phyloP scores from a whole-genome alignment of 2,113 vertebrate genomes.

The Tricholaema leucomelas region DNA sequence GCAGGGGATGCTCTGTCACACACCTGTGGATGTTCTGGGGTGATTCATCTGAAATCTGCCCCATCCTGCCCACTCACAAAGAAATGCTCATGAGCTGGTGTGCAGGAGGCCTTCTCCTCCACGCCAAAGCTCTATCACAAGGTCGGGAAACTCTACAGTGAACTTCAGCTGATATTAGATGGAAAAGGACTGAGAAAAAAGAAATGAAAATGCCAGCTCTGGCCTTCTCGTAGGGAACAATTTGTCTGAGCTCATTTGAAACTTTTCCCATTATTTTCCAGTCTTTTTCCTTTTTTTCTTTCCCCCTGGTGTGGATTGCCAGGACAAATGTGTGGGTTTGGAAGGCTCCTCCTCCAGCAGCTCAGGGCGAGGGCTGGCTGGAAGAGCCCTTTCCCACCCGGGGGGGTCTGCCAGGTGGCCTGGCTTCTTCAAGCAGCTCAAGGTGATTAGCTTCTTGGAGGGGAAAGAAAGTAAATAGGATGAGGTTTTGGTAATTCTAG shows the following conservation, averaged over 20 bases:
- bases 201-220: neutral
- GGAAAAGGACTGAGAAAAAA: neutral
- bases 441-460: neutral
- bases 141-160: neutral
- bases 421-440: neutral
- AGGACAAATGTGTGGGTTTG: neutral
- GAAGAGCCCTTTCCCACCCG: neutral
- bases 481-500: neutral
- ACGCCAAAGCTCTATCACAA: neutral
- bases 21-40: rapidly evolving
- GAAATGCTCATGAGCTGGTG: rapidly evolving
- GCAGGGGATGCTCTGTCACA: no score
- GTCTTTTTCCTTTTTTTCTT: neutral
- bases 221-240: neutral
- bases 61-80: rapidly evolving
- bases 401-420: neutral
- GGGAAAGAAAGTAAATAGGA: rapidly evolving
- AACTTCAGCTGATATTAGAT: neutral
- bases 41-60: neutral
- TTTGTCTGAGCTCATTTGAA: constrained; percentile 52
- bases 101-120: neutral
- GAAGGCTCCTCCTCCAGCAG: neutral
- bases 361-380: neutral
- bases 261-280: constrained; percentile 59
- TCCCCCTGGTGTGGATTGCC: neutral